Percentiles rank a stretch among this genome's conserved stretches.
Conservation (phyloP, 1,140 invertebrate genomes). For the Drosophila parabipectinata region DNA sequence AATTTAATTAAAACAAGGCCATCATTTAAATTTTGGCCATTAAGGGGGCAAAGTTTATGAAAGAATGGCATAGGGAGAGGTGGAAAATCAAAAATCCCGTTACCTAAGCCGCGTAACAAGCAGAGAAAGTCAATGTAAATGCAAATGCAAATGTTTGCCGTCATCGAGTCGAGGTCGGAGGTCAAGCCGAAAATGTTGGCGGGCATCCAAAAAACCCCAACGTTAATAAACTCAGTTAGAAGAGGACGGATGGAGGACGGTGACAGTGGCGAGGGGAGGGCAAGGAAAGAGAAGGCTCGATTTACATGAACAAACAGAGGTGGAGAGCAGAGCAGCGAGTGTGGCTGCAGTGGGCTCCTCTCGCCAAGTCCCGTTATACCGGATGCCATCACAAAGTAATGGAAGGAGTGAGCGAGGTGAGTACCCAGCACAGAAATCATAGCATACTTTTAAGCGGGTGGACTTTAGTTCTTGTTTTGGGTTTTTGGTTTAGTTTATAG, state of each 20-base stretch:
- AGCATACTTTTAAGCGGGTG: not conserved
- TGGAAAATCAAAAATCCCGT: slow-evolving; percentile 8
- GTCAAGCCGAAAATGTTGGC: slow-evolving; percentile 58
- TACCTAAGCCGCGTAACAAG: slow-evolving; percentile 57
- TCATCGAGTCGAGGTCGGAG: slow-evolving; percentile 62
- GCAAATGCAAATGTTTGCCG: slow-evolving; percentile 75
- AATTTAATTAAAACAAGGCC: not conserved
- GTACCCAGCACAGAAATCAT: not conserved
- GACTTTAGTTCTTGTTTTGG: not conserved
- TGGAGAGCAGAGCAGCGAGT: slow-evolving; percentile 12
- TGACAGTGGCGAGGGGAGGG: not conserved
- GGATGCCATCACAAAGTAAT: not conserved
- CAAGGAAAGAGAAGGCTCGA: slow-evolving; percentile 34
- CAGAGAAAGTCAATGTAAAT: slow-evolving; percentile 66
- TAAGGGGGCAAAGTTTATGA: not conserved
- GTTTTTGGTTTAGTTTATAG: not conserved
- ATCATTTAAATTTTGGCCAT: not conserved
- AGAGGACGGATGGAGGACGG: not conserved
- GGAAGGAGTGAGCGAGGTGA: not conserved
- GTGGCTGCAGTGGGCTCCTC: slow-evolving; percentile 4
- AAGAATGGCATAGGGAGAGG: not conserved
- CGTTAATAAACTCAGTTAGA: slow-evolving; percentile 66
- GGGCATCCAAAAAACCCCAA: slow-evolving; percentile 53
- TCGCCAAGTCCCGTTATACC: not conserved
- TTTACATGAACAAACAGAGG: slow-evolving; percentile 72